A percentile compares a stretch with the other conserved stretches of the same genome.
These are phyloP conservation scores for Brachionus calyciflorus DNA, from an alignment of 1,140 invertebrate genomes.

Conservation along the genomic window DNA sequence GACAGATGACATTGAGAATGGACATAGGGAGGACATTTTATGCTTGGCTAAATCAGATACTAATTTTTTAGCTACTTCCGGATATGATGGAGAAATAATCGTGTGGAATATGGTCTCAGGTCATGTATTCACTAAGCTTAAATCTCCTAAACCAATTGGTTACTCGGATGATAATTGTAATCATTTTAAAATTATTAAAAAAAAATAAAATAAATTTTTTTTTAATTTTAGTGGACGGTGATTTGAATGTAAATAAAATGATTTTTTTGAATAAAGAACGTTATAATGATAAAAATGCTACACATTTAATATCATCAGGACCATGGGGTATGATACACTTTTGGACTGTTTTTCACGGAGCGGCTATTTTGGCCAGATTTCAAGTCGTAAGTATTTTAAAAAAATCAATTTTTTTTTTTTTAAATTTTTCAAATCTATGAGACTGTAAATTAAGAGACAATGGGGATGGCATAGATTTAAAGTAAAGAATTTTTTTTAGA, in stretches of 20 bases:
- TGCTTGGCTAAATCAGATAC: conserved; percentile 56
- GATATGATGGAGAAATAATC: conserved; percentile 60
- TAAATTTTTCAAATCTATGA: not conserved
- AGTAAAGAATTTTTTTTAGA: no score
- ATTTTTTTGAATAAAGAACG: conserved; percentile 55
- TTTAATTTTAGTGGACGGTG: conserved; percentile 57
- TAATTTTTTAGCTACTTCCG: conserved; percentile 58
- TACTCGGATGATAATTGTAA: conserved; percentile 39
- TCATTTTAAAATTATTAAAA: not conserved
- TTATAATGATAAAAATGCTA: conserved; percentile 54
- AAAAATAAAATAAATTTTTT: not conserved
- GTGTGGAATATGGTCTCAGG: conserved; percentile 62
- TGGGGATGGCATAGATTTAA: conserved; percentile 36
- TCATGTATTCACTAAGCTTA: conserved; percentile 56
- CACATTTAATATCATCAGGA: conserved; percentile 57
- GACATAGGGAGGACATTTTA: conserved; percentile 60
- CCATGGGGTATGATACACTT: conserved; percentile 58
- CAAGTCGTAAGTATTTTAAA: conserved; percentile 52
- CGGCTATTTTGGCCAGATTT: conserved; percentile 56
- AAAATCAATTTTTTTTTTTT: not conserved
- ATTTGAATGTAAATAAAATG: conserved; percentile 56
- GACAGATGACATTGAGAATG: conserved; percentile 57
- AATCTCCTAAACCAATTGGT: conserved; percentile 5
- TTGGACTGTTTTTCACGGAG: conserved; percentile 60
- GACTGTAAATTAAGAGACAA: not conserved